phyloP scores from a whole-genome alignment of 1,140 invertebrate genomes.

The Eueides isabella region DNA sequence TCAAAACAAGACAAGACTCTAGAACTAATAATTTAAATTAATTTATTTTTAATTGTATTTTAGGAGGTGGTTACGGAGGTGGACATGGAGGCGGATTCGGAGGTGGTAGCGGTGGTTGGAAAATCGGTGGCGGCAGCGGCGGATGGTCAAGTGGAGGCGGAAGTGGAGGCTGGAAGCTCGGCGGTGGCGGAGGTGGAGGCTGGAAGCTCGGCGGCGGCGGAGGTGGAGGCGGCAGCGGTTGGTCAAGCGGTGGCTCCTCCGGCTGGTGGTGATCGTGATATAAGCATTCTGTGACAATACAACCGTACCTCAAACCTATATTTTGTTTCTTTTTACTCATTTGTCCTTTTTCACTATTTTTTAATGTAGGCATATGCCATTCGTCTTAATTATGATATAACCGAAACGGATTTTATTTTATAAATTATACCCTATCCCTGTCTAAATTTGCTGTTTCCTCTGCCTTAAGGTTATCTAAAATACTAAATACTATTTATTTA shows the following conservation, averaged over 20 bases:
- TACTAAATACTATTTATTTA: no score
- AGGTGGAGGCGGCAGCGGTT: conserved; percentile 38
- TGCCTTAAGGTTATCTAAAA: no score
- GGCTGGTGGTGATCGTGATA: conserved; percentile 64
- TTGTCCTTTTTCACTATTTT: neutral
- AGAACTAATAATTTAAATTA: no score
- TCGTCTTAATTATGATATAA: no score
- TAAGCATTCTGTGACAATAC: conserved; percentile 51
- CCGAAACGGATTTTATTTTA: no score
- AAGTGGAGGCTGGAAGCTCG: conserved; percentile 45
- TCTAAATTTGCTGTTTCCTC: no score
- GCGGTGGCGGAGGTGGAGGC: conserved; percentile 36
- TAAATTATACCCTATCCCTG: no score
- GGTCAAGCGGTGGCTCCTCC: conserved; percentile 44
- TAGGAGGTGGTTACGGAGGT: conserved; percentile 30
- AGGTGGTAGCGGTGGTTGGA: conserved; percentile 45
- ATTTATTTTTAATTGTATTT: conserved; percentile 14
- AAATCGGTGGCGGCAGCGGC: conserved; percentile 42
- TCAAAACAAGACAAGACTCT: no score
- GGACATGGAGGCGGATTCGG: conserved; percentile 43
- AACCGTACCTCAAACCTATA: conserved; percentile 47
- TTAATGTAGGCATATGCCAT: neutral
- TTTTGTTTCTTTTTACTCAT: conserved; percentile 10
- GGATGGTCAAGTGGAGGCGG: conserved; percentile 46
- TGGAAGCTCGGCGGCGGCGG: conserved; percentile 42